Conservation (phyloP, 2,888 invertebrate genomes). For the Litoditis marina region DNA sequence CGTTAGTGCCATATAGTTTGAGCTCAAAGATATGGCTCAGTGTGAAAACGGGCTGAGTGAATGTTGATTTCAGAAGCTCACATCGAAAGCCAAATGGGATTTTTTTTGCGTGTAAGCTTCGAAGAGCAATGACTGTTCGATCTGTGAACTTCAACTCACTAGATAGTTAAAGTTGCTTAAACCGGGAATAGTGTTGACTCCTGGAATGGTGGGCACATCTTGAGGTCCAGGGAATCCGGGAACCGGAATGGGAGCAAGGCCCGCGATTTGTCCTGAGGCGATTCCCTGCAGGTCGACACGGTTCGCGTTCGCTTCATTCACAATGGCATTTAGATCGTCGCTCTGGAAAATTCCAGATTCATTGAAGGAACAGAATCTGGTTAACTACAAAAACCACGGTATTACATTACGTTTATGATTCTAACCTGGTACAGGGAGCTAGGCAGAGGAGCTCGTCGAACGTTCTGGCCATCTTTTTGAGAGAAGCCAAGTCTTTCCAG, state of each 20-base stretch:
- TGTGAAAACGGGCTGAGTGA: too few species aligned
- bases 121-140: neutral
- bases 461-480: slow-evolving; percentile 22
- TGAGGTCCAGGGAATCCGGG: slow-evolving; percentile 60
- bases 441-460: slow-evolving; percentile 39
- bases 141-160: slow-evolving; percentile 22
- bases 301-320: slow-evolving; percentile 53
- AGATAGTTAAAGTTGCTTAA: slow-evolving; percentile 62
- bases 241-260: slow-evolving; percentile 61
- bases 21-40: too few species aligned
- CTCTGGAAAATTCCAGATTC: slow-evolving; percentile 29
- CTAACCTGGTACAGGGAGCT: slow-evolving; percentile 21
- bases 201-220: slow-evolving; percentile 61
- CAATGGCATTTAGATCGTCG: slow-evolving; percentile 54
- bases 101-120: too few species aligned
- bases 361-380: too few species aligned
- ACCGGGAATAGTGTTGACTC: slow-evolving; percentile 62
- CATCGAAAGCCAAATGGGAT: too few species aligned
- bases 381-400: too few species aligned
- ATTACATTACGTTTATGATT: too few species aligned
- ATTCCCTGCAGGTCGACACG: slow-evolving; percentile 57
- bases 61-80: too few species aligned
- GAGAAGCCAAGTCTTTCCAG: slow-evolving; percentile 55
- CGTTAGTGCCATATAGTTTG: too few species aligned
- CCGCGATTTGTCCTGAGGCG: slow-evolving; percentile 53